A percentile compares a stretch with the other conserved stretches of the same genome.
Evolutionary conservation across 2,113 vertebrate genomes (phyloP).

Genomic region (Mirounga angustirostris): DNA sequence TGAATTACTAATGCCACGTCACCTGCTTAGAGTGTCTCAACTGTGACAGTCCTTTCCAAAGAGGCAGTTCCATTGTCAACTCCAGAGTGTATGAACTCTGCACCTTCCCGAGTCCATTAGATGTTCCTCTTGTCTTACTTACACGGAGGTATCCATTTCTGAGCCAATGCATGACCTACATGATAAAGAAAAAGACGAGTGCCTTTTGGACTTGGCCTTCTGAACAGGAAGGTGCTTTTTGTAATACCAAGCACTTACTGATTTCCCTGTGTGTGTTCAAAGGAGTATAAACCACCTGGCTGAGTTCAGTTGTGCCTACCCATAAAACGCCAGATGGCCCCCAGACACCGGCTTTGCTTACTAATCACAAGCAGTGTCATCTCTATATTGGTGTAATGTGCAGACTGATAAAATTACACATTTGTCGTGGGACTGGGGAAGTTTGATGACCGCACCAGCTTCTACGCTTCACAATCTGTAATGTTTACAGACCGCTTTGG

Average conservation of each 20-base stretch:
- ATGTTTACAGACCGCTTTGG: background rate
- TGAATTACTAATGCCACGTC: rapidly evolving
- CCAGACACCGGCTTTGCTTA: background rate
- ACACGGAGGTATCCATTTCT: rapidly evolving
- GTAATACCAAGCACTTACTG: background rate
- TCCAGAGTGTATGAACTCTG: rapidly evolving
- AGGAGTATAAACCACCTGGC: background rate
- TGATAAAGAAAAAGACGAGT: background rate
- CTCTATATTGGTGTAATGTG: rapidly evolving
- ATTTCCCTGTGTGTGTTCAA: background rate
- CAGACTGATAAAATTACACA: background rate
- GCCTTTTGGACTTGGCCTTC: background rate
- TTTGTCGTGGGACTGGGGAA: background rate
- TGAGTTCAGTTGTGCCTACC: background rate
- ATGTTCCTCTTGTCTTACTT: rapidly evolving
- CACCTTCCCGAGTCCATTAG: rapidly evolving
- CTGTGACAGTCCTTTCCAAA: background rate
- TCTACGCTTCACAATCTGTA: background rate
- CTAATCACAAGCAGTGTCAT: background rate
- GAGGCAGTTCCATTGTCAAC: rapidly evolving
- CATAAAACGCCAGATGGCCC: background rate
- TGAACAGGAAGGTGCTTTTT: background rate
- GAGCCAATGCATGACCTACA: rapidly evolving
- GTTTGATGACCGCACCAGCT: background rate
- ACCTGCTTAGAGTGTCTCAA: rapidly evolving